Evolutionary conservation across 1,140 invertebrate species (phyloP), one percentile per base, ranked within the genome.

Genomic region (Bombus vancouverensis): DNA sequence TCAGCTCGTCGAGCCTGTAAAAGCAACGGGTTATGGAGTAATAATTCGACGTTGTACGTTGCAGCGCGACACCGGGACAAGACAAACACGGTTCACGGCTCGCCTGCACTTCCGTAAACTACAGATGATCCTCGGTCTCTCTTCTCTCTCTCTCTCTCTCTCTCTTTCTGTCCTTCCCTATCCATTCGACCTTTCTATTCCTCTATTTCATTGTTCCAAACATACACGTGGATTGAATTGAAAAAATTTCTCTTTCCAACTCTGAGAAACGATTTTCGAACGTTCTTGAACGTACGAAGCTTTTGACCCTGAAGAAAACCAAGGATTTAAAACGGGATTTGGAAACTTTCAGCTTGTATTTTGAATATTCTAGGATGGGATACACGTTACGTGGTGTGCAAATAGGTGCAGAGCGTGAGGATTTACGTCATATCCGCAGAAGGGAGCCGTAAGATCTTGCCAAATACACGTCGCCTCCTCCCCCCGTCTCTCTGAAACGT

Each of bases 11-110:
- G 74, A 22, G 71, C 72, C 75, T 76, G 75, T 90, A 91, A 91
- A 91, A 89, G 87, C 87, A 87, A 87, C 82, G 88, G 81, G 85
- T 89, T 91, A 89, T 88, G 81, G 84, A 88, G 88, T 88, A 91
- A 90, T 90, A 91, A 91, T 85, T 85, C 78, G 53, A 8, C 57
- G 75, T n/a, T 79, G 83, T 68, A 44, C 37, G 47, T 65, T 53
- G 66, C 59, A 42, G 5, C 59, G 62, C 62, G 62, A 62, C 59
- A 66, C 79, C 78, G 25, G 34, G 71, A 79, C 78, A 85, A 85
- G 57, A 42, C 79, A 85, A 86, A 88, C 79, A 18, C 32, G 66
- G 83, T 72, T 72, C 83, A 80, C 75, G 70, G 71, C 37, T 65
- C 68, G 42, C 42, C 77, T 85, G 18, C 37, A 57, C 65, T 78